Evolutionary conservation across 2,113 vertebrate species (phyloP), one percentile per base, ranked within the genome.

Genomic region (Chloebia gouldiae): DNA sequence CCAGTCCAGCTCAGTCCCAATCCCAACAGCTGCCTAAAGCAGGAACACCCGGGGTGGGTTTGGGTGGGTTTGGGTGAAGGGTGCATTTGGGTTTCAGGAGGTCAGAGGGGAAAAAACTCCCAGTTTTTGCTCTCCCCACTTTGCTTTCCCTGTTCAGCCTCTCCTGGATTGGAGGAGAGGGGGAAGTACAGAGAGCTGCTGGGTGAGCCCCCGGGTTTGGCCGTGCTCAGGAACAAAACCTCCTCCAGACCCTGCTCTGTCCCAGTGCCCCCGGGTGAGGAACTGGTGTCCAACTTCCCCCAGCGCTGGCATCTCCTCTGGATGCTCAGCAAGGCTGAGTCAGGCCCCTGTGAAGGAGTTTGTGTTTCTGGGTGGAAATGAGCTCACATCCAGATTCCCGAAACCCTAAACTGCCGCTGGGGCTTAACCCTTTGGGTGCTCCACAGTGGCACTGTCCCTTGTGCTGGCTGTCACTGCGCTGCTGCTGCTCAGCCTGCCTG

Each of bases 171-270:
- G 2, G 16, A 0, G 4, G 45, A 77, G 60, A 47, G 27, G 15
- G 53, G 51, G 31, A 44, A 25, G 11, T 2, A 4, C 0, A 0
- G 42, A 57, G 49, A 0, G 2, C 23, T 56, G 20, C 73, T 1
- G 2, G 59, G 3, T 25, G 39, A 54, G 68, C 5, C 28, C 31
- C 37, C 0, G 30, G 31, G 4, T 7, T 84, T 69, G 40, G 63
- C 59, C 50, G 22, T 13, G 30, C 2, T 1, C 13, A 9, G 45
- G 45, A 27, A 5, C 24, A 68, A 81, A 53, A 19, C 28, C 30
- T 44, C 51, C 42, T 57, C 16, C 61, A 75, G 65, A 28, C 53
- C 28, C 28, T 53, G 20, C 25, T 18, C 13, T 44, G 75, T 15
- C 22, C 4, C 66, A 0, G 6, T 17, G n/a, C 24, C 31, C 50